phyloP scores from a whole-genome alignment of 2,888 invertebrate species.

The Zeuzera pyrina region DNA sequence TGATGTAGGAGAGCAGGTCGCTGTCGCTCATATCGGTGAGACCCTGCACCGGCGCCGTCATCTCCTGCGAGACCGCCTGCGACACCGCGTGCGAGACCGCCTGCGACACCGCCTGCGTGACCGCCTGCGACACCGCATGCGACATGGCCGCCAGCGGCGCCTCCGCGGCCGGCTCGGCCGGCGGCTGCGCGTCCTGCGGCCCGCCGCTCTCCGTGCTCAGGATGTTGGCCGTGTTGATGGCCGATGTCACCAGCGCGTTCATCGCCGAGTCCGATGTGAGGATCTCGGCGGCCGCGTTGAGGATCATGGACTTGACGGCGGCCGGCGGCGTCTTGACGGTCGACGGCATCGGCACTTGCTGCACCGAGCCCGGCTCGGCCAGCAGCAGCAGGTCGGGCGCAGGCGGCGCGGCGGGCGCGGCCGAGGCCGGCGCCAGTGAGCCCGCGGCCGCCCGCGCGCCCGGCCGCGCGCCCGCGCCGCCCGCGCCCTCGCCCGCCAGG shows the following conservation, averaged over 20 bases:
- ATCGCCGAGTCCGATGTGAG: conserved; percentile 76
- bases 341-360: conserved; percentile 51
- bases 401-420: conserved; percentile 37
- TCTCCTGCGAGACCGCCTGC: conserved; percentile 64
- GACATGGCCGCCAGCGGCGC: conserved; percentile 60
- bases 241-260: conserved; percentile 70
- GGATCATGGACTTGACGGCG: conserved; percentile 82
- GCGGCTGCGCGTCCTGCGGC: conserved; percentile 31
- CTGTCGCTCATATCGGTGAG: conserved; percentile 89
- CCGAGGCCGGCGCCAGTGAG: too few species aligned
- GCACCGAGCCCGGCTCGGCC: conserved; percentile 21
- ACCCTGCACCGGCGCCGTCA: conserved; percentile 77
- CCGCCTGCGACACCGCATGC: conserved; percentile 66
- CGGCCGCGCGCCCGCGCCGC: conserved; percentile 65
- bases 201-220: conserved; percentile 45
- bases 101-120: conserved; percentile 61
- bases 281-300: conserved; percentile 82
- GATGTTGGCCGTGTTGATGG: conserved; percentile 65
- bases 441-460: conserved; percentile 76
- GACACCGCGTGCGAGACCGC: conserved; percentile 64
- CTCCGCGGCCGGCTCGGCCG: conserved; percentile 44
- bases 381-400: too few species aligned
- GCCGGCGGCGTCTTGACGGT: conserved; percentile 72
- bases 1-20: conserved; percentile 90
- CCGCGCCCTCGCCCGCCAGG: conserved; percentile 15